Evolutionary conservation across 2,113 vertebrate species (phyloP).

Genomic region (Coregonus clupeaformis): DNA sequence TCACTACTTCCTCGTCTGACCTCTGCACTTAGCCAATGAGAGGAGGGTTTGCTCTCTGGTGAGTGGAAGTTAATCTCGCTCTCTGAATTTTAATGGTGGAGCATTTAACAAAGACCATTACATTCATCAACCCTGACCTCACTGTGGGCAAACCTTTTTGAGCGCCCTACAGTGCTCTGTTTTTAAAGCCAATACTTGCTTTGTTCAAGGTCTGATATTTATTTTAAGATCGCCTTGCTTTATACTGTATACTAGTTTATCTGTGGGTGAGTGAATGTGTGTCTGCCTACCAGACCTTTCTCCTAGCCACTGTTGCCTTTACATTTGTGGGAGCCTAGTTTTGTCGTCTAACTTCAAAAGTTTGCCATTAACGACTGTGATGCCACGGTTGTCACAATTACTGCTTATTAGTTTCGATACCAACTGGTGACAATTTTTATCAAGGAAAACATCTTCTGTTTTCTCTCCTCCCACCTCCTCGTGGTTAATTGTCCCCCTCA

Average conservation of each 20-base stretch:
- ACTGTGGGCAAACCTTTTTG: too few species aligned
- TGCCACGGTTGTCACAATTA: slow-evolving; percentile 52
- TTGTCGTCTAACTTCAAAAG: not conserved
- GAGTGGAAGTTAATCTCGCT: slow-evolving; percentile 5
- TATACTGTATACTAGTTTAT: not conserved
- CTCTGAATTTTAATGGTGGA: slow-evolving; percentile 8
- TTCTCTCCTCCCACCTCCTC: slow-evolving; percentile 23
- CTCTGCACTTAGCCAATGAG: slow-evolving; percentile 24
- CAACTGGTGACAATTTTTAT: slow-evolving; percentile 65
- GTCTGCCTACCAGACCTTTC: not conserved
- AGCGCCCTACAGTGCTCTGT: too few species aligned
- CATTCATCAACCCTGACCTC: too few species aligned
- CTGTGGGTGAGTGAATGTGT: not conserved
- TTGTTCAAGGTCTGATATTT: not conserved
- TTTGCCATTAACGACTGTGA: slow-evolving; percentile 13
- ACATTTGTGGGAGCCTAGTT: too few species aligned
- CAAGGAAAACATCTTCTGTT: slow-evolving; percentile 59
- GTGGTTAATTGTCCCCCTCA: slow-evolving; percentile 59
- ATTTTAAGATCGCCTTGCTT: not conserved
- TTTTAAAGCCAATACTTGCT: too few species aligned
- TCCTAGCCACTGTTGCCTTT: too few species aligned
- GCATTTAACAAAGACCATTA: not conserved
- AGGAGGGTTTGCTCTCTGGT: not conserved
- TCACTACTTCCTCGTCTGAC: slow-evolving; percentile 24
- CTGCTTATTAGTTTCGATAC: slow-evolving; percentile 65